These are phyloP conservation scores for Atethmia centrago DNA, from an alignment of 2,888 invertebrate genomes.

Conservation along the genomic window DNA sequence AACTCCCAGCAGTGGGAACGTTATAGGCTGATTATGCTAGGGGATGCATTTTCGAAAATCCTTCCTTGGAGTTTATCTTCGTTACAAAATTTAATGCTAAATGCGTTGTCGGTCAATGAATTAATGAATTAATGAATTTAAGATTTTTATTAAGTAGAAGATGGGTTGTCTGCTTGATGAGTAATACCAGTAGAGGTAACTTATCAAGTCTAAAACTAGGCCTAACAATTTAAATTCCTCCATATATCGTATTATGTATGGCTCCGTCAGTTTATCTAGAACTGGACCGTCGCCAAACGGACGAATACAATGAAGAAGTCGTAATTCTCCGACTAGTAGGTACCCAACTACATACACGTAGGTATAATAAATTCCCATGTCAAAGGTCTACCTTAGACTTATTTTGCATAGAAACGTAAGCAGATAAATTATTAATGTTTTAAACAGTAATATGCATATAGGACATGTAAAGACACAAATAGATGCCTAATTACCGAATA, in stretches of 20 bases:
- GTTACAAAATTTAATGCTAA: not conserved
- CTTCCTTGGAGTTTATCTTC: not conserved
- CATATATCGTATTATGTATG: constrained; percentile 5
- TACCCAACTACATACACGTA: not conserved
- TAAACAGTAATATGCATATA: not conserved
- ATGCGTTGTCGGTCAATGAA: no score
- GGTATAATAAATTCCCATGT: constrained; percentile 38
- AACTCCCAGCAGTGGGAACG: no score
- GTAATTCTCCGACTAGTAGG: constrained; percentile 33
- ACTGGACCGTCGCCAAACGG: constrained; percentile 48
- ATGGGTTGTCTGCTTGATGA: not conserved
- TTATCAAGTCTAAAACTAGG: not conserved
- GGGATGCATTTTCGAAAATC: not conserved
- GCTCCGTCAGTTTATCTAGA: constrained; percentile 14
- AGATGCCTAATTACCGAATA: constrained; percentile 38
- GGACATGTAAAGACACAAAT: constrained; percentile 33
- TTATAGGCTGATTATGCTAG: no score
- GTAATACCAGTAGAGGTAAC: not conserved
- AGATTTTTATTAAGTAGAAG: no score
- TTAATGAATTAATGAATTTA: no score
- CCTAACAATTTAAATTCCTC: constrained; percentile 15
- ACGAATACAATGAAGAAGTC: constrained; percentile 26
- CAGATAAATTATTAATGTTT: constrained; percentile 6
- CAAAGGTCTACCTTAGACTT: constrained; percentile 41
- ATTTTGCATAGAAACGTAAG: constrained; percentile 33